Percentiles rank a stretch among this genome's conserved stretches.
phyloP scores from a whole-genome alignment of 2,797 vertebrate genomes.

The Jordanella pulchra region DNA sequence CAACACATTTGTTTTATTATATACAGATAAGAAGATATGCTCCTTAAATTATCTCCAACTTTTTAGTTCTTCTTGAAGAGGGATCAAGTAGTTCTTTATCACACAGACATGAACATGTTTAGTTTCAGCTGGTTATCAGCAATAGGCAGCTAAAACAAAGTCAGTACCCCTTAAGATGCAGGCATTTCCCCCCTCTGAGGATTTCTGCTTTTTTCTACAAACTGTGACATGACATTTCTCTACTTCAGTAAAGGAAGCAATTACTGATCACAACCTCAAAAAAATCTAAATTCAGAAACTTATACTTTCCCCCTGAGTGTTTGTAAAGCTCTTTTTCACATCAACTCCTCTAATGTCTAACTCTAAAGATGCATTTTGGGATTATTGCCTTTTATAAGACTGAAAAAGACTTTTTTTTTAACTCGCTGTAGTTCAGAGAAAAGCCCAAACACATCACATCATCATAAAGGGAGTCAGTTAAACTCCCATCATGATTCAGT shows the following conservation, averaged over 20 bases:
- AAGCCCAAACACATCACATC: constrained; percentile 8
- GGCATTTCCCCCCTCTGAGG: neutral
- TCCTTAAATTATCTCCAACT: too few species aligned
- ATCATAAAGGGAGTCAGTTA: neutral
- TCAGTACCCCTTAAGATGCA: neutral
- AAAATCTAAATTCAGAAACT: neutral
- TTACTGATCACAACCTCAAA: neutral
- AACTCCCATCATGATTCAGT: constrained; percentile 8
- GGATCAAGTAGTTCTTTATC: neutral
- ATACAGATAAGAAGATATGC: too few species aligned
- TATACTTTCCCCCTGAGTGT: neutral
- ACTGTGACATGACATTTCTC: neutral
- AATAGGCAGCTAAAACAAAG: neutral
- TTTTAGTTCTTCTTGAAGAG: too few species aligned
- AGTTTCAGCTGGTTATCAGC: neutral
- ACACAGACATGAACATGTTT: neutral
- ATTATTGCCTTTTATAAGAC: neutral
- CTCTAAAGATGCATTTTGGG: neutral
- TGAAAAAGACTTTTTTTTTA: neutral
- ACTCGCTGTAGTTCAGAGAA: neutral
- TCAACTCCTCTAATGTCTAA: neutral
- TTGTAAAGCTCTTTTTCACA: neutral
- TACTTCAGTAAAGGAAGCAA: neutral
- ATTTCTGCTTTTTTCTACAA: neutral
- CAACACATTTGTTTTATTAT: too few species aligned